Percentiles rank a stretch among this genome's conserved stretches.
phyloP scores from a whole-genome alignment of 1,140 invertebrate genomes.

The Antheraea mylitta region DNA sequence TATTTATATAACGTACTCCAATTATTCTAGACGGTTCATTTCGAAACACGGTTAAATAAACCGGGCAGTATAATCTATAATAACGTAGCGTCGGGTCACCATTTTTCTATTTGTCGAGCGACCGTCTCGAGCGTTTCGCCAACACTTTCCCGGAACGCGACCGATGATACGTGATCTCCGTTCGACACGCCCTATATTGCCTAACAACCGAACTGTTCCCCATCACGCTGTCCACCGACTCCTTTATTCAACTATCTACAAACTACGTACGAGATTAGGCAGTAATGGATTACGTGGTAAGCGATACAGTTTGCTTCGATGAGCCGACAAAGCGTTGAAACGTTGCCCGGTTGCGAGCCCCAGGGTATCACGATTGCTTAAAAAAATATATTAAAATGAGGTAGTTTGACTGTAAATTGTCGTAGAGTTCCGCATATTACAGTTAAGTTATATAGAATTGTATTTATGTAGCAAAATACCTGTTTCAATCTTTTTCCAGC shows the following conservation, averaged over 20 bases:
- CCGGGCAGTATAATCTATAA: too few relatives aligned
- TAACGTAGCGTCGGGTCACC: too few relatives aligned
- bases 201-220: neutral
- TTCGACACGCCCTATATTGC: slow-evolving; percentile 3
- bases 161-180: slow-evolving; percentile 8
- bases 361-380: slow-evolving; percentile 22
- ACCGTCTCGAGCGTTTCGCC: slow-evolving; percentile 8
- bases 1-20: too few relatives aligned
- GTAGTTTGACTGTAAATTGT: neutral
- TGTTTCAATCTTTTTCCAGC: too few relatives aligned
- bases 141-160: slow-evolving; percentile 12
- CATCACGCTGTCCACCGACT: neutral
- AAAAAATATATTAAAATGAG: slow-evolving; percentile 16
- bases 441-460: neutral
- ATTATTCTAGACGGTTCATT: too few relatives aligned
- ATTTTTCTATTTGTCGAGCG: slow-evolving; percentile 3
- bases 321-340: slow-evolving; percentile 5
- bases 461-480: neutral
- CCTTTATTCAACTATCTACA: neutral
- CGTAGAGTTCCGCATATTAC: neutral
- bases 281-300: neutral
- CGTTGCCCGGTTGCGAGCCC: slow-evolving; percentile 13
- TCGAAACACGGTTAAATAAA: too few relatives aligned
- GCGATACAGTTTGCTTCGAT: neutral
- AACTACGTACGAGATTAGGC: neutral